phyloP scores from a whole-genome alignment of 2,888 invertebrate genomes.

The Meganola albula region DNA sequence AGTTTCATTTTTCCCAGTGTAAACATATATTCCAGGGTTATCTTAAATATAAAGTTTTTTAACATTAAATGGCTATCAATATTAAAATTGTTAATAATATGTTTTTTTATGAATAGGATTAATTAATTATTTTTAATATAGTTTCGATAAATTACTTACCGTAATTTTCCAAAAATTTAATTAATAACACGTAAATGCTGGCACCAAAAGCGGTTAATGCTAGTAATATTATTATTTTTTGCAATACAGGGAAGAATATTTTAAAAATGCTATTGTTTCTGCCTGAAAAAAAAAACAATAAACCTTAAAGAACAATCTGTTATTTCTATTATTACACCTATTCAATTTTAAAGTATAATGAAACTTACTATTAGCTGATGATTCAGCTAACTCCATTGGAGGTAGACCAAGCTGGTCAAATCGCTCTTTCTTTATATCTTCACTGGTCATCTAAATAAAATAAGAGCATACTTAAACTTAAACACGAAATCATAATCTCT shows the following conservation, averaged over 20 bases:
- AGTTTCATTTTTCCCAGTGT: slow-evolving; percentile 40
- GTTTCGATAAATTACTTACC: slow-evolving; percentile 37
- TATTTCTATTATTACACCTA: too few relatives aligned
- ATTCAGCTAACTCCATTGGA: slow-evolving; percentile 67
- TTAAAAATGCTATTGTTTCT: slow-evolving; percentile 31
- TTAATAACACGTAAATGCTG: slow-evolving; percentile 41
- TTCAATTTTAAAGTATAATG: neutral
- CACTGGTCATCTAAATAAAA: slow-evolving; percentile 42
- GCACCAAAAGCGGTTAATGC: slow-evolving; percentile 38
- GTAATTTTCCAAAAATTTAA: slow-evolving; percentile 36
- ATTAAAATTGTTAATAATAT: neutral
- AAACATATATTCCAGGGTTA: slow-evolving; percentile 46
- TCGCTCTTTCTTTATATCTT: slow-evolving; percentile 34
- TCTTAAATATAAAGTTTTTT: slow-evolving; percentile 30
- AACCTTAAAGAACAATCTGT: neutral
- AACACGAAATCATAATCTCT: neutral
- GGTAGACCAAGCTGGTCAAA: slow-evolving; percentile 52
- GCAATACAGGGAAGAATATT: slow-evolving; percentile 39
- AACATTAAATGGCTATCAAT: neutral
- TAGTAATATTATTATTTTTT: slow-evolving; percentile 40
- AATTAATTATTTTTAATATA: neutral
- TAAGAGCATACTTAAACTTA: neutral
- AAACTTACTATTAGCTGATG: slow-evolving; percentile 41
- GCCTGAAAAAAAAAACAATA: slow-evolving; percentile 41
- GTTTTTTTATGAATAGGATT: neutral